Evolutionary conservation across 2,113 vertebrate species (phyloP), one percentile per base, ranked within the genome.

Genomic region (Calonectris borealis): DNA sequence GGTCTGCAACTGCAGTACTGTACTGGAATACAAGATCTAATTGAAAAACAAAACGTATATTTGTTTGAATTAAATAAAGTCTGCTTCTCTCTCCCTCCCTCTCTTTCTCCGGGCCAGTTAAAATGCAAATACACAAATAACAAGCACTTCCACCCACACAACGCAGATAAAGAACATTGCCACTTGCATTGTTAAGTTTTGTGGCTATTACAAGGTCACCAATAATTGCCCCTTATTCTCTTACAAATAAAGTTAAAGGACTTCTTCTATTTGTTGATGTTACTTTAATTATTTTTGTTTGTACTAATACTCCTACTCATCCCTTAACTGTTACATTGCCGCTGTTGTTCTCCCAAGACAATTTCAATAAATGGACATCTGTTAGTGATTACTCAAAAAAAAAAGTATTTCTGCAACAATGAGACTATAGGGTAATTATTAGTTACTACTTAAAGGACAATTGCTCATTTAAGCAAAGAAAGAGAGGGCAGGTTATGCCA

Each of bases 51-150:
- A 92, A 86, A 27, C 18, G 29, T 12, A 29, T 46, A 42, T 76
- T 93, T 77, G 2, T 31, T 81, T 32, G 24, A 91, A 31, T 71
- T 76, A 65, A 57, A 72, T 27, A 12, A 13, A 69, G 11, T 83
- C 6, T 73, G 7, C 48, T 54, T 79, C 32, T 40, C 13, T 40
- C 7, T 18, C 10, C 31, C 36, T 27, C 10, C 1, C 1, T 3
- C 5, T 26, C 16, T 22, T 55, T 57, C 40, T 19, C 46, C 19
- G 36, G 71, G 26, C 19, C 52, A 62, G 44, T 34, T 87, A 82
- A 88, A 95, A 91, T 88, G n/a, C 69, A 70, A 91, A 46, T 46
- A 92, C n/a, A 52, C 5, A 90, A 83, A 91, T 83, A 83, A 52
- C 5, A 86, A 83, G 13, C 21, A 68, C 32, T 62, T 88, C 36